phyloP scores from a whole-genome alignment of 2,888 invertebrate genomes.

The Lamproptera curius region DNA sequence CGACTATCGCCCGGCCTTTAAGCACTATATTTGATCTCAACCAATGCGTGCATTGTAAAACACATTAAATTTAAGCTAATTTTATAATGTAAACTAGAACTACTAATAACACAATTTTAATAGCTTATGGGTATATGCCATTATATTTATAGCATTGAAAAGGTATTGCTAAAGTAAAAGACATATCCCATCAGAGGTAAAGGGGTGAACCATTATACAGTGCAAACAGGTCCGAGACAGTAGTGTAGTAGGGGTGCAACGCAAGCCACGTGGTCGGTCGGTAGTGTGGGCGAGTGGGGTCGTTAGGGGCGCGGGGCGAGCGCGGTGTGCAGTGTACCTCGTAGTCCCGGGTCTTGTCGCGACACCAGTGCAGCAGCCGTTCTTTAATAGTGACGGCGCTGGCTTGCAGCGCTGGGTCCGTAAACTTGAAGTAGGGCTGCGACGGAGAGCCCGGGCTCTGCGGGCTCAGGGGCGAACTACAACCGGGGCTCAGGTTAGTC shows the following conservation, averaged over 20 bases:
- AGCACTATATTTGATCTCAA: no score
- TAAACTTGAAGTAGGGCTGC: constrained; percentile 92
- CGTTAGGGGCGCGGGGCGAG: constrained; percentile 30
- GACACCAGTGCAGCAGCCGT: constrained; percentile 97
- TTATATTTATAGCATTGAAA: no score
- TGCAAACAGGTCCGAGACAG: constrained; percentile 8
- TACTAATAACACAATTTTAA: no score
- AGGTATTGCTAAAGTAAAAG: no score
- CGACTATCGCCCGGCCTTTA: no score
- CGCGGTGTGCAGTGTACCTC: constrained; percentile 83
- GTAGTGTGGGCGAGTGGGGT: not conserved
- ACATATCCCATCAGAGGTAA: no score
- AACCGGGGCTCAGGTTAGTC: constrained; percentile 68
- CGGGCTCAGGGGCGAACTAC: constrained; percentile 86
- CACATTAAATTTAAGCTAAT: no score
- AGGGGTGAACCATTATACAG: no score
- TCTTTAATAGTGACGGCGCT: constrained; percentile 98
- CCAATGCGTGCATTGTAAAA: no score
- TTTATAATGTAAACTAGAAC: no score
- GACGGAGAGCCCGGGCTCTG: constrained; percentile 80
- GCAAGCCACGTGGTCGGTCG: constrained; percentile 1
- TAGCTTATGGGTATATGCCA: no score
- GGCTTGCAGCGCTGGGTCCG: constrained; percentile 92
- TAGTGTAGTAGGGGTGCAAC: constrained; percentile 1
- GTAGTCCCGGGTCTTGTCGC: constrained; percentile 97